Evolutionary conservation across 2,113 vertebrate genomes (phyloP).

Genomic region (Phalacrocorax aristotelis): DNA sequence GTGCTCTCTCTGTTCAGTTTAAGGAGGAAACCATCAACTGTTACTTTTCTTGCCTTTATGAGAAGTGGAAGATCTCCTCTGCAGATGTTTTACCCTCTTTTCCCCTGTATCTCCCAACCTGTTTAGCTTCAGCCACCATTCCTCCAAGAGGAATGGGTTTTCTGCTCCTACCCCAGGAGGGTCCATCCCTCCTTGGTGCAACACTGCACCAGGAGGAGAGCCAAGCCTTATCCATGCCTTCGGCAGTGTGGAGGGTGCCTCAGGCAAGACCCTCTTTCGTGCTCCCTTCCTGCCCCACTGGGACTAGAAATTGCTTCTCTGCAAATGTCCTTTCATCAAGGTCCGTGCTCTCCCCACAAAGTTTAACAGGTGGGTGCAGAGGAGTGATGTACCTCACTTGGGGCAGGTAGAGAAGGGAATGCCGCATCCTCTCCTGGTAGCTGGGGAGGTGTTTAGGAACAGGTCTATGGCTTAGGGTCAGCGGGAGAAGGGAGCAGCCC

Average conservation of each 20-base stretch:
- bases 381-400: accelerated
- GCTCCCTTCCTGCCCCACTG: neutral
- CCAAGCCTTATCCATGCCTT: neutral
- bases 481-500: neutral
- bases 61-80: neutral
- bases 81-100: neutral
- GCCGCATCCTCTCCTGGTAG: neutral
- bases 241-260: neutral
- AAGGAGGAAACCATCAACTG: neutral
- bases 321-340: neutral
- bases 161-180: neutral
- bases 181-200: neutral
- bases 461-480: accelerated
- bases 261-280: neutral
- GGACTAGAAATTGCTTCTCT: neutral
- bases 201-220: neutral
- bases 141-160: neutral
- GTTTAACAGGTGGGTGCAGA: neutral
- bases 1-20: neutral
- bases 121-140: neutral
- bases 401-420: neutral
- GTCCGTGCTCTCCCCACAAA: accelerated
- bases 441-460: neutral
- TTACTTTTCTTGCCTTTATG: neutral
- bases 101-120: neutral